A percentile compares a stretch with the other conserved stretches of the same genome.
phyloP scores from a whole-genome alignment of 2,888 invertebrate species.

The Rotaria magnacalcarata region DNA sequence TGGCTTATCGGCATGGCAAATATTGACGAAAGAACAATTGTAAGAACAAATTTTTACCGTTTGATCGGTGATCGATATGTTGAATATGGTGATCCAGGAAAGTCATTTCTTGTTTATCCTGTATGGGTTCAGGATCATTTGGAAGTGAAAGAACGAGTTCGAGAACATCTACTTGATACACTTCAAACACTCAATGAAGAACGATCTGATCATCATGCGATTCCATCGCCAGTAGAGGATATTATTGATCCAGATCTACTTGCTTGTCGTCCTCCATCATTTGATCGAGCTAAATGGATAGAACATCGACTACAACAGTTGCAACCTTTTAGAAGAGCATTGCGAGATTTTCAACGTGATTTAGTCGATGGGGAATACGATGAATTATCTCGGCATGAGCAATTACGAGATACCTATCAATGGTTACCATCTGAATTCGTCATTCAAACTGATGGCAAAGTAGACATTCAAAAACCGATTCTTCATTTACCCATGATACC shows the following conservation, averaged over 20 bases:
- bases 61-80: background rate
- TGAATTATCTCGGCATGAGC: background rate
- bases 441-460: background rate
- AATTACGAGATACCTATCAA: constrained; percentile 5
- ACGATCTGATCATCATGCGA: background rate
- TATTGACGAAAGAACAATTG: background rate
- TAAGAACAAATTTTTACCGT: background rate
- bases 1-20: background rate
- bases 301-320: background rate
- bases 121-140: background rate
- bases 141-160: background rate
- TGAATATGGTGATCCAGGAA: background rate
- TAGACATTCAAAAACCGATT: constrained; percentile 2
- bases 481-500: background rate
- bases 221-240: constrained; percentile 9
- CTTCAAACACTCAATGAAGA: background rate
- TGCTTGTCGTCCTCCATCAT: background rate
- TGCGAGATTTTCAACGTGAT: background rate
- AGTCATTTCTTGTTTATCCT: background rate
- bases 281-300: background rate
- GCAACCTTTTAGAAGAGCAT: background rate
- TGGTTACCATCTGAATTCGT: constrained; percentile 31
- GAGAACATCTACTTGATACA: background rate
- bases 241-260: constrained; percentile 17
- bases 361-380: background rate